Percentiles rank a stretch among this genome's conserved stretches.
phyloP scores from a whole-genome alignment of 1,140 invertebrate genomes.

The Drosophila varians region DNA sequence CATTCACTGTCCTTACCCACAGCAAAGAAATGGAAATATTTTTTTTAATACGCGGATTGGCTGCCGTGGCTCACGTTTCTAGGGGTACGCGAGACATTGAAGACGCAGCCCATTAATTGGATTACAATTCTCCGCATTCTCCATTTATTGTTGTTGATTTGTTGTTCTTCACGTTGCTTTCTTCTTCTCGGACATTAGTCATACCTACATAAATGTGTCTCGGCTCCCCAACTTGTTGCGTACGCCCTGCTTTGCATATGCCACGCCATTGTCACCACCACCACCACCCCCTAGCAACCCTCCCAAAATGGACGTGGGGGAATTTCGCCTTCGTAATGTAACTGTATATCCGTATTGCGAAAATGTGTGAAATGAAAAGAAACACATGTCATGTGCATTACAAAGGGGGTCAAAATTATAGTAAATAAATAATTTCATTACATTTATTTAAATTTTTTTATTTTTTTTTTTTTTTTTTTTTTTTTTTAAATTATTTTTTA shows the following conservation, averaged over 20 bases:
- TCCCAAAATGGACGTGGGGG: constrained; percentile 43
- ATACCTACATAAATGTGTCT: constrained; percentile 23
- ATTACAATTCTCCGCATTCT: constrained; percentile 64
- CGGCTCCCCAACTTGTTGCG: constrained; percentile 64
- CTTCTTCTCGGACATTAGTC: constrained; percentile 42
- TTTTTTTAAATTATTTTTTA: too few relatives aligned
- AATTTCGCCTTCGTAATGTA: constrained; percentile 50
- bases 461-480: too few relatives aligned
- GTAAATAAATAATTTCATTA: neutral
- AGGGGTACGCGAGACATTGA: constrained; percentile 38
- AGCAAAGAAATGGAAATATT: constrained; percentile 8
- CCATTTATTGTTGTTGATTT: constrained; percentile 26
- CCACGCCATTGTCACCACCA: constrained; percentile 1
- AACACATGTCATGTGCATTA: constrained; percentile 15
- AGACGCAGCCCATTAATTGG: constrained; percentile 64
- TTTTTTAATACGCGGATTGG: constrained; percentile 31
- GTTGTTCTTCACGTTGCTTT: constrained; percentile 46
- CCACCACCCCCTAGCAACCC: neutral
- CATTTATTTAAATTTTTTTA: too few relatives aligned
- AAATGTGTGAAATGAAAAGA: constrained; percentile 37
- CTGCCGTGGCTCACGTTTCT: constrained; percentile 33
- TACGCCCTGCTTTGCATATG: constrained; percentile 22
- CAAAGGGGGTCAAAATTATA: constrained; percentile 13
- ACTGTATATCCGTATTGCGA: constrained; percentile 49
- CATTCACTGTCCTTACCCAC: neutral